Percentiles rank a stretch among this genome's conserved stretches.
Conservation (phyloP, 2,113 vertebrate species). For the Rhipidura dahli region DNA sequence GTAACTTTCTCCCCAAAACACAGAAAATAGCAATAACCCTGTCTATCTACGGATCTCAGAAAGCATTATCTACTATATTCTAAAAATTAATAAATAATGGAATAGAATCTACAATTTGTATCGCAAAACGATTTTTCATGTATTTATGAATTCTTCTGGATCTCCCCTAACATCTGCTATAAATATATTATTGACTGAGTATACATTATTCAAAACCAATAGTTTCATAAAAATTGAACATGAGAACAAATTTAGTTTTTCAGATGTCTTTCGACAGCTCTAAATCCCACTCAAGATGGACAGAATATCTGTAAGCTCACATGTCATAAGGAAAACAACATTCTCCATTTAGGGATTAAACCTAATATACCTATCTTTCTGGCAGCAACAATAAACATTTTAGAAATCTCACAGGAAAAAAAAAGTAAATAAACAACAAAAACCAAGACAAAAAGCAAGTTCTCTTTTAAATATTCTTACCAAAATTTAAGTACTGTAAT, state of each 20-base stretch:
- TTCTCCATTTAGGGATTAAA: neutral
- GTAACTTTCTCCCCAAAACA: neutral
- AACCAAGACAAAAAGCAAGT: neutral
- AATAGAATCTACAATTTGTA: constrained; percentile 36
- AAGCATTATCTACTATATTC: neutral
- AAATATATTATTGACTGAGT: constrained; percentile 44
- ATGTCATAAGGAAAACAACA: neutral
- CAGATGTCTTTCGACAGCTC: constrained; percentile 23
- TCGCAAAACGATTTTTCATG: constrained; percentile 58
- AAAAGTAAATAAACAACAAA: neutral
- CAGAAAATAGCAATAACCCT: constrained; percentile 8
- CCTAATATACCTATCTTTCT: neutral
- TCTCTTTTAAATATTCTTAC: neutral
- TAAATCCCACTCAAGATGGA: neutral
- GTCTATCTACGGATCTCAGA: neutral
- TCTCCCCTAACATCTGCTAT: constrained; percentile 16
- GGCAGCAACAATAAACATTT: neutral
- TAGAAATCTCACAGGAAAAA: neutral
- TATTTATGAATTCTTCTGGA: constrained; percentile 53
- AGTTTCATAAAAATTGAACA: constrained; percentile 3
- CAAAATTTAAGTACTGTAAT: neutral
- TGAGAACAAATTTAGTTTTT: neutral
- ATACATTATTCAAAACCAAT: constrained; percentile 54
- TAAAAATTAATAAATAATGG: neutral
- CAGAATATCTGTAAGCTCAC: neutral